These are phyloP conservation scores for Edolisoma coerulescens DNA, from an alignment of 2,113 vertebrate genomes.

Conservation along the genomic window DNA sequence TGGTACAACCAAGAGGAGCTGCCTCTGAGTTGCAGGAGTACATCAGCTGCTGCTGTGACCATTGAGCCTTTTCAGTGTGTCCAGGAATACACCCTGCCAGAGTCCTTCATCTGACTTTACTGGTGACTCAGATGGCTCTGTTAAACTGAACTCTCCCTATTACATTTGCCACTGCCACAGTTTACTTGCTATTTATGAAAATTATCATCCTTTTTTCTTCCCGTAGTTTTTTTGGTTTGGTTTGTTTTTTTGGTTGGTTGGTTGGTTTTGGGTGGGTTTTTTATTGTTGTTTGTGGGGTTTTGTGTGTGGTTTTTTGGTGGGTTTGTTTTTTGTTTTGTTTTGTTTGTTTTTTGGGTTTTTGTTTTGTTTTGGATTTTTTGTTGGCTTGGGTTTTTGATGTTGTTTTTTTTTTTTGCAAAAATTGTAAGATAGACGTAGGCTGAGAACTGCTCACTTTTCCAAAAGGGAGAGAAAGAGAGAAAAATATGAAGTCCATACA, in stretches of 20 bases:
- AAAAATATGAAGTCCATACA: not conserved
- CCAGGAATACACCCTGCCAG: not conserved
- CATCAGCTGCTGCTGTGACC: not conserved
- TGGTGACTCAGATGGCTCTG: not conserved
- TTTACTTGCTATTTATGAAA: not conserved
- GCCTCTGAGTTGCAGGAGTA: not conserved
- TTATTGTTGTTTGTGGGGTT: not conserved
- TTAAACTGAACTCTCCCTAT: not conserved
- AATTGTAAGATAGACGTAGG: not conserved
- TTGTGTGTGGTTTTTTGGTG: not conserved
- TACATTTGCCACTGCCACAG: not conserved
- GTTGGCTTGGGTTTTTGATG: not conserved
- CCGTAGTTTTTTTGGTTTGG: not conserved
- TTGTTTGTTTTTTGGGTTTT: not conserved
- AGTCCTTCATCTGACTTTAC: not conserved
- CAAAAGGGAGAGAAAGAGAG: not conserved
- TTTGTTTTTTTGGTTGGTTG: not conserved
- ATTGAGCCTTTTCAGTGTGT: not conserved
- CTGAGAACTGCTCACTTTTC: not conserved
- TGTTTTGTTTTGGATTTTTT: not conserved
- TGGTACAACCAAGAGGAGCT: not conserved
- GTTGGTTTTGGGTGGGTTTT: not conserved
- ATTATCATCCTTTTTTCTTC: not conserved
- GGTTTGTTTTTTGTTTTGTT: not conserved
- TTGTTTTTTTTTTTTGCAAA: not conserved